Evolutionary conservation across 2,888 invertebrate genomes (phyloP).

Genomic region (Mythimna lalbum): DNA sequence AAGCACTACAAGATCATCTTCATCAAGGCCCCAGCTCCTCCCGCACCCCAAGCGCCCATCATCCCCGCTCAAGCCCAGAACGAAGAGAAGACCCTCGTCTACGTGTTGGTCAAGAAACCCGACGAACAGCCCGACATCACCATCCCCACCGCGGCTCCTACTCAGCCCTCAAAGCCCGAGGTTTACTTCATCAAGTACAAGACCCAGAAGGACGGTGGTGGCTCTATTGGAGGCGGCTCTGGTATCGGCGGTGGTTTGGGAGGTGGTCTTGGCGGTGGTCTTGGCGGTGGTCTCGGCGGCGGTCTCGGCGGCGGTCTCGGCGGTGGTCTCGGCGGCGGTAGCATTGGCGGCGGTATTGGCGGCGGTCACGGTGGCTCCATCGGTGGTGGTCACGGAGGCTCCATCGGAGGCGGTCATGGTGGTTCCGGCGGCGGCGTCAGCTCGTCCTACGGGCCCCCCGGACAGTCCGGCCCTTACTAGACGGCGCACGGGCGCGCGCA

Average conservation of each 20-base stretch:
- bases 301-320: conserved; percentile 64
- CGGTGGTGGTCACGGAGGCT: conserved; percentile 75
- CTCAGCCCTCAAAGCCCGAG: conserved; percentile 95
- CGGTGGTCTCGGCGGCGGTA: conserved; percentile 67
- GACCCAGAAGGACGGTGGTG: conserved; percentile 91
- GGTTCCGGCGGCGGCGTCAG: conserved; percentile 84
- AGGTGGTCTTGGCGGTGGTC: conserved; percentile 72
- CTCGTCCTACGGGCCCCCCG: conserved; percentile 92
- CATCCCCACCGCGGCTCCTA: conserved; percentile 93
- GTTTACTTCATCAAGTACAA: conserved; percentile 96
- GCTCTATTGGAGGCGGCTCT: conserved; percentile 71
- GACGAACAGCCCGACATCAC: conserved; percentile 95
- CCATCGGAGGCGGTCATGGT: conserved; percentile 73
- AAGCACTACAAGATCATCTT: conserved; percentile 97
- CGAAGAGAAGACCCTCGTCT: conserved; percentile 95
- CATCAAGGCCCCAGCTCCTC: conserved; percentile 95
- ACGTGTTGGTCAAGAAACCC: conserved; percentile 95
- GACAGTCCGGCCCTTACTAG: conserved; percentile 93
- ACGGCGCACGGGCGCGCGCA: conserved; percentile 77
- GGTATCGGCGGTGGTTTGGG: conserved; percentile 72
- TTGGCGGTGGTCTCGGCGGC: conserved; percentile 64
- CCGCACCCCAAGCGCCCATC: conserved; percentile 94
- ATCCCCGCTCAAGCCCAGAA: conserved; percentile 94
- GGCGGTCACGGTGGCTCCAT: conserved; percentile 74
- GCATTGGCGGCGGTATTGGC: conserved; percentile 66